phyloP scores from a whole-genome alignment of 2,113 vertebrate genomes.

The Larimichthys polyactis region DNA sequence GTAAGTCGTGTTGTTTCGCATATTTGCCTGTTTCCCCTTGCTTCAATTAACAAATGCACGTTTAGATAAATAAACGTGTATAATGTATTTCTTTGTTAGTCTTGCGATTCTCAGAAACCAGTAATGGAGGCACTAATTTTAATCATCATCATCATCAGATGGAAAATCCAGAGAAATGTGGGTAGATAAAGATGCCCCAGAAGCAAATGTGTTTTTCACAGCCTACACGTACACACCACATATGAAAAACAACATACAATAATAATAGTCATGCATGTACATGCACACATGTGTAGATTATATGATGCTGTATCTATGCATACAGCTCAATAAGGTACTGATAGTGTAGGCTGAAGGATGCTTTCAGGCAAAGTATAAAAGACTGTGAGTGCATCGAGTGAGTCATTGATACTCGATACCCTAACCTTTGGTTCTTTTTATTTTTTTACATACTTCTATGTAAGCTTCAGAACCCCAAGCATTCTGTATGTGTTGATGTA shows the following conservation, averaged over 20 bases:
- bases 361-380: not conserved
- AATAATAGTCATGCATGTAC: not conserved
- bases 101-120: not conserved
- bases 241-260: not conserved
- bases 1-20: no score
- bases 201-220: not conserved
- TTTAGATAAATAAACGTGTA: no score
- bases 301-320: not conserved
- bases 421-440: not conserved
- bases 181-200: not conserved
- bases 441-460: not conserved
- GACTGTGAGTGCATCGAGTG: not conserved
- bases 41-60: no score
- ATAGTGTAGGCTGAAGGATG: not conserved
- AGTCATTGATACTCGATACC: not conserved
- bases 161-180: not conserved
- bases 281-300: not conserved
- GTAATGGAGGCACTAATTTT: not conserved
- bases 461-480: not conserved
- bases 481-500: not conserved
- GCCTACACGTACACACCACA: no score
- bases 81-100: not conserved
- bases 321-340: not conserved
- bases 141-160: not conserved
- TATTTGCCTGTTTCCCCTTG: no score